A percentile compares a stretch with the other conserved stretches of the same genome.
Conservation (phyloP, 2,888 invertebrate species). For the Athalia rosae region DNA sequence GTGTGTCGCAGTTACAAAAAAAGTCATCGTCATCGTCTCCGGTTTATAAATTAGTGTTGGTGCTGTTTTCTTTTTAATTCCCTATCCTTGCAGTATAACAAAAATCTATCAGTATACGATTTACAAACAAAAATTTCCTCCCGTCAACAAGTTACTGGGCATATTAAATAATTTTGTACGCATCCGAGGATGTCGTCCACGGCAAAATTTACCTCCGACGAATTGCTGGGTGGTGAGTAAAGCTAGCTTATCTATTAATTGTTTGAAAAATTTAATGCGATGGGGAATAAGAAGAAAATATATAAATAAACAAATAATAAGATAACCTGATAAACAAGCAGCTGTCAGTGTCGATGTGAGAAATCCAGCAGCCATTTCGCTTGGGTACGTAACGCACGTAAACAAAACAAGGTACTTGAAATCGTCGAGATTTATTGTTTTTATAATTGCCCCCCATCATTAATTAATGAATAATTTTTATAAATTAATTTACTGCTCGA, state of each 20-base stretch:
- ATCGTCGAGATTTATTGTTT: constrained; percentile 53
- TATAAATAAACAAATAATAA: constrained; percentile 32
- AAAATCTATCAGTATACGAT: no score
- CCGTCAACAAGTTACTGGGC: no score
- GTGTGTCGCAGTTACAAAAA: constrained; percentile 52
- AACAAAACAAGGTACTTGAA: constrained; percentile 56
- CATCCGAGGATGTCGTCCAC: constrained; percentile 62
- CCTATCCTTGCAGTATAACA: background rate
- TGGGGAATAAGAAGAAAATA: background rate
- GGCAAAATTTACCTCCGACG: constrained; percentile 65
- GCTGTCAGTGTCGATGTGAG: constrained; percentile 58
- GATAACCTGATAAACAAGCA: constrained; percentile 45
- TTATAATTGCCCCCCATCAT: background rate
- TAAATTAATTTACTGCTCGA: no score
- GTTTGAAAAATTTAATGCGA: background rate
- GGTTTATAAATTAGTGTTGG: constrained; percentile 8
- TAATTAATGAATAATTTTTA: no score
- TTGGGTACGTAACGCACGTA: constrained; percentile 55
- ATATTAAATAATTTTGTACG: no score
- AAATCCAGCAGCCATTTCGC: constrained; percentile 65
- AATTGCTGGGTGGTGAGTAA: constrained; percentile 67
- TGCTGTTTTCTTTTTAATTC: constrained; percentile 22
- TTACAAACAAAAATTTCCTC: no score
- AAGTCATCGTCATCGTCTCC: background rate
- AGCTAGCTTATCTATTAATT: constrained; percentile 1